Base-by-base conservation (phyloP, 1,140 invertebrate species). In the Dendrolimus punctatus region DNA sequence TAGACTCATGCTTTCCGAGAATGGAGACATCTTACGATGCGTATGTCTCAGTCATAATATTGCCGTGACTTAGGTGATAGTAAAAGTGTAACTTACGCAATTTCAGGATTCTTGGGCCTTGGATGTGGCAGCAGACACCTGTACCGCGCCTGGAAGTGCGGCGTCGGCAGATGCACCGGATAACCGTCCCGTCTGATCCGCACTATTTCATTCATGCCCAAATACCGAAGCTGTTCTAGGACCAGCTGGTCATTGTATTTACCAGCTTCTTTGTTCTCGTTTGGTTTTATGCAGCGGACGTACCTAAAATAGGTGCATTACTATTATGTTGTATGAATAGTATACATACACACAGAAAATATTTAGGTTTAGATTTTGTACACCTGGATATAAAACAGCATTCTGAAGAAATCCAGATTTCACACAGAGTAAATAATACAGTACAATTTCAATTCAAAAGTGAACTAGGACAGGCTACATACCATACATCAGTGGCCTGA, bases 141-240 rank as follows among this genome's bases (percentile, higher is more conserved):
- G 82, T 96, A 98, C 42, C 95, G 90, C 41, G 86, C 76, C n/a
- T 95, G 78, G 79, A 98, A 98, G 44, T 94, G 91, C 42, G 91
- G 88, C 62, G 95, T 92, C 4, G 90, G 88, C 73, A 97, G 90
- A 81, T 98, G 96, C 56, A 98, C 93, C 0, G 96, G 97, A 84
- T 94, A 99, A 1, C 97, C 97, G 87, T 98, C 95, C 70, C 95
- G 93, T 41, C 96, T 89, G 53, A 99, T 99, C 51, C 95, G 89
- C 66, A 99, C 98, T 58, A 98, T 98, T 80, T 98, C 97, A 71
- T 98, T 88, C 96, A 99, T 98, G 46, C 97, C 97, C 46, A 98
- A 90, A 87, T 98, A 99, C 62, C 93, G 92, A 5, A 98, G 88
- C 86, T 99, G 97, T 67, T 96, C 95, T 42, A 97, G 85, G 3